A percentile compares a stretch with the other conserved stretches of the same genome.
Evolutionary conservation across 2,113 vertebrate species (phyloP).

Genomic region (Cranoglanis bouderius): DNA sequence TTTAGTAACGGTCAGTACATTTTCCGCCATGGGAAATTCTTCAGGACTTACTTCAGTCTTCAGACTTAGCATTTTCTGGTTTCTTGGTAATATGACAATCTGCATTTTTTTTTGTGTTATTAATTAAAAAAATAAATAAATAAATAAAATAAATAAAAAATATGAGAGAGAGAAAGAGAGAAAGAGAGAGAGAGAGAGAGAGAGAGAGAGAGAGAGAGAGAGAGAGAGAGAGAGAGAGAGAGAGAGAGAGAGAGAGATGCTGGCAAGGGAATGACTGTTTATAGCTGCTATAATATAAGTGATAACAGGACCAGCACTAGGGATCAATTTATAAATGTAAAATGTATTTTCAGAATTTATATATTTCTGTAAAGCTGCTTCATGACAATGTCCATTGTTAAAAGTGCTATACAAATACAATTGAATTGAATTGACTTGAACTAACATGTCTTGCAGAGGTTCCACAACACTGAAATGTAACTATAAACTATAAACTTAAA

Average conservation of each 20-base stretch:
- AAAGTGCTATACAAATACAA: background rate
- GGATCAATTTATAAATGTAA: background rate
- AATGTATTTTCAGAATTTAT: background rate
- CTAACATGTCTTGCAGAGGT: background rate
- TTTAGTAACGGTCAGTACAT: background rate
- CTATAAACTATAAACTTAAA: background rate
- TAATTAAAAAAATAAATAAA: no score
- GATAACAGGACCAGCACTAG: background rate
- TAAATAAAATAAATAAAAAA: no score
- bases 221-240: background rate
- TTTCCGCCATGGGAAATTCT: background rate
- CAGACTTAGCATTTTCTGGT: background rate
- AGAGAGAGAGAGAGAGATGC: background rate
- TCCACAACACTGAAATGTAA: background rate
- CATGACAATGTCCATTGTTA: background rate
- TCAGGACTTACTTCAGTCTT: no score
- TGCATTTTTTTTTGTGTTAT: background rate
- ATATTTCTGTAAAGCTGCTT: background rate
- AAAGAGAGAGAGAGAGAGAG: no score
- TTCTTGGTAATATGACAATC: background rate
- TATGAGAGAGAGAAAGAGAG: no score
- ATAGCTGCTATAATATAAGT: background rate
- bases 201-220: background rate
- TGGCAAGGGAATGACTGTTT: background rate
- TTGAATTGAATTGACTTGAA: background rate